Conservation (phyloP, 2,888 invertebrate genomes). For the Melieria omissa region DNA sequence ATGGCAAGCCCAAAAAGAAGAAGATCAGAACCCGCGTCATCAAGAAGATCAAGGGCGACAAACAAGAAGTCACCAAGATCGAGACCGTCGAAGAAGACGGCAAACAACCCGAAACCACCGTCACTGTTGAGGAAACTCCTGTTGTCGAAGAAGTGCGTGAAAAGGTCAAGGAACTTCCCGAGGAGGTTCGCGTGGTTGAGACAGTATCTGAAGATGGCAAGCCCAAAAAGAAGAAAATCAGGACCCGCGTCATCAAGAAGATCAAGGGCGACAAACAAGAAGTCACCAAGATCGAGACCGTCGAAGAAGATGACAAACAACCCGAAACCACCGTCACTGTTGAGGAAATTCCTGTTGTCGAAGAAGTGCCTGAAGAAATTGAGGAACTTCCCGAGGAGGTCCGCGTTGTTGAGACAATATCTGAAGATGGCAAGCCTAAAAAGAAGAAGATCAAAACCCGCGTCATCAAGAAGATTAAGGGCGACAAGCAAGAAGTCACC, state of each 20-base stretch:
- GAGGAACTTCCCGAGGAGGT: slow-evolving; percentile 43
- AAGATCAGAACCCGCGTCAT: slow-evolving; percentile 45
- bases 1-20: slow-evolving; percentile 41
- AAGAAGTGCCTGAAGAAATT: slow-evolving; percentile 36
- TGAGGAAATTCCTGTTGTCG: slow-evolving; percentile 37
- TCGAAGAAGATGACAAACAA: slow-evolving; percentile 43
- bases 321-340: slow-evolving; percentile 45
- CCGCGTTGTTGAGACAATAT: slow-evolving; percentile 37
- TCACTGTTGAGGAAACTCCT: slow-evolving; percentile 40
- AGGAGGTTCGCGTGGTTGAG: slow-evolving; percentile 42
- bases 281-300: slow-evolving; percentile 44
- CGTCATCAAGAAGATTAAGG: slow-evolving; percentile 44
- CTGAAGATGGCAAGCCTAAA: slow-evolving; percentile 41
- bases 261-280: slow-evolving; percentile 45
- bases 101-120: slow-evolving; percentile 40
- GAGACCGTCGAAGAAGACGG: slow-evolving; percentile 44
- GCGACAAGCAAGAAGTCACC: slow-evolving; percentile 44
- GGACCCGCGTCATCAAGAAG: slow-evolving; percentile 44
- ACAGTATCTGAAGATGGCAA: slow-evolving; percentile 39
- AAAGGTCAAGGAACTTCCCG: slow-evolving; percentile 40
- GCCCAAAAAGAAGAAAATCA: slow-evolving; percentile 41
- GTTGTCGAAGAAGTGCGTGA: slow-evolving; percentile 36
- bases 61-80: slow-evolving; percentile 44
- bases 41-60: slow-evolving; percentile 43
- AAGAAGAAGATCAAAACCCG: slow-evolving; percentile 44